phyloP scores from a whole-genome alignment of 1,140 invertebrate genomes.

The Neotoxoptera formosana region DNA sequence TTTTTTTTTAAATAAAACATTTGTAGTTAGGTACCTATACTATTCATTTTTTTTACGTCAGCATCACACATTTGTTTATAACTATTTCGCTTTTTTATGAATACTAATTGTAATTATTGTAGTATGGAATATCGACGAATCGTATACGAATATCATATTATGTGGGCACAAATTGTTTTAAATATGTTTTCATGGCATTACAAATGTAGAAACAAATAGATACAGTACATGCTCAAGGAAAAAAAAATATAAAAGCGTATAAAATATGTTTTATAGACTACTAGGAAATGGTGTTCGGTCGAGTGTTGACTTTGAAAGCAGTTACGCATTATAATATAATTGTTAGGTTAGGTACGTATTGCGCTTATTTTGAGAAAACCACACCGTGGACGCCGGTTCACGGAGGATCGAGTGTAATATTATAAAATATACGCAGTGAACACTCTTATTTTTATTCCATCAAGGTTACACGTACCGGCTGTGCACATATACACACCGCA shows the following conservation, averaged over 20 bases:
- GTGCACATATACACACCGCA: not conserved
- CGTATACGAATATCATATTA: not conserved
- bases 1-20: not conserved
- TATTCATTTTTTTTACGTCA: too few relatives aligned
- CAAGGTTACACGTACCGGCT: not conserved
- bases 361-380: not conserved
- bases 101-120: not conserved
- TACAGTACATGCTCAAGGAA: too few relatives aligned
- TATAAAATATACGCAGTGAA: not conserved
- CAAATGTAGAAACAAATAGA: too few relatives aligned
- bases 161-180: not conserved
- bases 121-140: not conserved
- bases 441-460: constrained; percentile 20
- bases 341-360: not conserved
- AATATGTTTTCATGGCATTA: not conserved
- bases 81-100: too few relatives aligned
- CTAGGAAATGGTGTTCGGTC: not conserved
- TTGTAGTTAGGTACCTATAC: not conserved
- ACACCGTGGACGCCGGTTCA: not conserved
- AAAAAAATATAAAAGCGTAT: too few relatives aligned
- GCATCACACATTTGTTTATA: not conserved
- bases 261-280: too few relatives aligned
- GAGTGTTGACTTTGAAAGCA: not conserved
- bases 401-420: not conserved
- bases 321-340: not conserved